Percentiles rank a stretch among this genome's conserved stretches.
phyloP scores from a whole-genome alignment of 92 coral and sea anemone species.

The Phymanthus crucifer region DNA sequence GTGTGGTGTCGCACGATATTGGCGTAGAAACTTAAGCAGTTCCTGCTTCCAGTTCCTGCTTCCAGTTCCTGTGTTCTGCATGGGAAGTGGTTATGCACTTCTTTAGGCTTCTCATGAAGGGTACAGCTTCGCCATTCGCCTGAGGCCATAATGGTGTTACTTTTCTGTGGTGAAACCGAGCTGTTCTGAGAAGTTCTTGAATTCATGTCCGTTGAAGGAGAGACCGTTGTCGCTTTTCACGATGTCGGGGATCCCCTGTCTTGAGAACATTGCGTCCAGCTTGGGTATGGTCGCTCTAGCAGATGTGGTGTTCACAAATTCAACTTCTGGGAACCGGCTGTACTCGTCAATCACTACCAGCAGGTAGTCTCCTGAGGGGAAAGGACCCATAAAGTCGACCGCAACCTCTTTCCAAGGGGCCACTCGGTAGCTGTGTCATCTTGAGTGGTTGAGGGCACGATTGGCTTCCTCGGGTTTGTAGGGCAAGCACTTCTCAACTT shows the following conservation, averaged over 20 bases:
- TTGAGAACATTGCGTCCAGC: constrained; percentile 34
- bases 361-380: constrained; percentile 54
- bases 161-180: constrained; percentile 36
- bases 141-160: constrained; percentile 34
- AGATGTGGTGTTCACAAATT: constrained; percentile 33
- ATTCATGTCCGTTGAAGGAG: constrained; percentile 28
- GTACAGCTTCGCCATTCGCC: constrained; percentile 47
- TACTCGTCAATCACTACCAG: constrained; percentile 52
- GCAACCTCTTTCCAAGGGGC: constrained; percentile 45
- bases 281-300: constrained; percentile 43
- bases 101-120: constrained; percentile 36
- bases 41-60: constrained; percentile 46
- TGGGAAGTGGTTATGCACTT: constrained; percentile 34
- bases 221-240: constrained; percentile 45
- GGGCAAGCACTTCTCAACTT: constrained; percentile 17
- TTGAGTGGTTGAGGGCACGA: constrained; percentile 52
- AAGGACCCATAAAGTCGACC: constrained; percentile 46
- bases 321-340: constrained; percentile 52
- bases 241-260: constrained; percentile 35
- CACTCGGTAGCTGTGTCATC: constrained; percentile 43
- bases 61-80: constrained; percentile 43
- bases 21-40: constrained; percentile 35
- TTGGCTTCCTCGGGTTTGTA: constrained; percentile 31
- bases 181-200: constrained; percentile 28
- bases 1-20: constrained; percentile 54